Evolutionary conservation across 2,113 vertebrate species (phyloP).

Genomic region (Hippocampus abdominalis): DNA sequence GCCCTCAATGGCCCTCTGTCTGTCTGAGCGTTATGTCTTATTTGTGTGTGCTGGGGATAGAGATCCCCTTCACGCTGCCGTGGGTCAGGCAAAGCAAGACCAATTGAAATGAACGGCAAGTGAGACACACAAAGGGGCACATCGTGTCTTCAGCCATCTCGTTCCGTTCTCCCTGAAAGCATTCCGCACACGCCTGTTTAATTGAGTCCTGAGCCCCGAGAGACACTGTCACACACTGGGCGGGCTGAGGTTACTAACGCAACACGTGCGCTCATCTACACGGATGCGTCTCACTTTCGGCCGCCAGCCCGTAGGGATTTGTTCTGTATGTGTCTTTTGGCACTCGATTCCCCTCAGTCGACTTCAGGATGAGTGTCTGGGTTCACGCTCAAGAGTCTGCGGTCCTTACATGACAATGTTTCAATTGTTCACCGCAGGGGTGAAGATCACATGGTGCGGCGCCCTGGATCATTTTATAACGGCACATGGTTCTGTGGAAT

Average conservation of each 20-base stretch:
- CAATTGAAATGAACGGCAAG: slow-evolving; percentile 65
- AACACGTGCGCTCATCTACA: slow-evolving; percentile 54
- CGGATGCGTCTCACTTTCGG: slow-evolving; percentile 46
- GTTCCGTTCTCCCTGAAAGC: slow-evolving; percentile 67
- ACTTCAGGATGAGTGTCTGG: slow-evolving; percentile 47
- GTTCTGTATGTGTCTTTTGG: slow-evolving; percentile 14
- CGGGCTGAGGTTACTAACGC: slow-evolving; percentile 70
- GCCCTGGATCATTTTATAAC: background rate
- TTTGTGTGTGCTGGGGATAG: slow-evolving; percentile 32
- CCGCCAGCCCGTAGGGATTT: slow-evolving; percentile 40
- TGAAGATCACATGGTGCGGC: background rate
- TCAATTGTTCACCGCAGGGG: background rate
- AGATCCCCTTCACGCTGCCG: slow-evolving; percentile 59
- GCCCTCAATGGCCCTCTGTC: slow-evolving; percentile 73
- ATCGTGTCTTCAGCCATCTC: slow-evolving; percentile 56
- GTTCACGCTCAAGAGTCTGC: slow-evolving; percentile 42
- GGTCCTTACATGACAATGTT: background rate
- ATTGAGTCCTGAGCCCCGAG: slow-evolving; percentile 68
- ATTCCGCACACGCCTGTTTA: slow-evolving; percentile 72
- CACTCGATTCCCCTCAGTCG: slow-evolving; percentile 42
- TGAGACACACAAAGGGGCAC: slow-evolving; percentile 45
- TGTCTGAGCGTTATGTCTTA: slow-evolving; percentile 21
- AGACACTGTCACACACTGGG: slow-evolving; percentile 20
- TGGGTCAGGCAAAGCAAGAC: slow-evolving; percentile 59
- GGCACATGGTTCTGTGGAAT: background rate